Evolutionary conservation across 2,113 vertebrate genomes (phyloP).

Genomic region (Phycodurus eques): DNA sequence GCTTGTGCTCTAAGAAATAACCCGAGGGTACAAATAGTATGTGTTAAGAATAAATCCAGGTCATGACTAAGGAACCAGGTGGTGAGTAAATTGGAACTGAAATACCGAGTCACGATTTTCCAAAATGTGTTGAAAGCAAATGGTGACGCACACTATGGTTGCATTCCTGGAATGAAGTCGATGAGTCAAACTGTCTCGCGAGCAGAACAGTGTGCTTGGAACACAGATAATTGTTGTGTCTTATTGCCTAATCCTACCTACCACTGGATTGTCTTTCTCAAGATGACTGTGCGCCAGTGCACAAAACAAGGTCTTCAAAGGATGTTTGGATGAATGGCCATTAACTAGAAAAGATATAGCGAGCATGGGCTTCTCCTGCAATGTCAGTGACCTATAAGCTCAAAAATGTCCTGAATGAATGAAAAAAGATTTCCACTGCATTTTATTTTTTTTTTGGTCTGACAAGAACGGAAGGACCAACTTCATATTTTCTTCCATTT

Average conservation of each 20-base stretch:
- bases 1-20: constrained; percentile 9
- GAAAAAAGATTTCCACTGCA: too few relatives aligned
- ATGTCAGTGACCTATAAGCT: too few relatives aligned
- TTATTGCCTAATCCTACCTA: constrained; percentile 41
- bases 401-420: too few relatives aligned
- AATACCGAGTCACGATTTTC: constrained; percentile 36
- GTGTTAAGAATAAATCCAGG: constrained; percentile 24
- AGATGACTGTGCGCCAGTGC: constrained; percentile 7
- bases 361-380: too few relatives aligned
- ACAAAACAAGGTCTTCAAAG: too few relatives aligned
- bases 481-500: too few relatives aligned
- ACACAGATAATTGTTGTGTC: constrained; percentile 47
- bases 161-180: constrained; percentile 34
- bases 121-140: constrained; percentile 24
- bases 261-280: constrained; percentile 41
- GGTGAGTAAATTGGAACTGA: constrained; percentile 43
- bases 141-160: constrained; percentile 30
- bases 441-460: too few relatives aligned
- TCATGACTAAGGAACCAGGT: constrained; percentile 34
- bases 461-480: too few relatives aligned
- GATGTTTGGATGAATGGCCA: too few relatives aligned
- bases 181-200: constrained; percentile 42
- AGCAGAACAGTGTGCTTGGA: constrained; percentile 27
- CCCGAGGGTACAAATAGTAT: constrained; percentile 23
- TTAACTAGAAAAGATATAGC: too few relatives aligned